phyloP scores from a whole-genome alignment of 37 sponge, comb jelly and placozoan species.

The Beroe ovata region DNA sequence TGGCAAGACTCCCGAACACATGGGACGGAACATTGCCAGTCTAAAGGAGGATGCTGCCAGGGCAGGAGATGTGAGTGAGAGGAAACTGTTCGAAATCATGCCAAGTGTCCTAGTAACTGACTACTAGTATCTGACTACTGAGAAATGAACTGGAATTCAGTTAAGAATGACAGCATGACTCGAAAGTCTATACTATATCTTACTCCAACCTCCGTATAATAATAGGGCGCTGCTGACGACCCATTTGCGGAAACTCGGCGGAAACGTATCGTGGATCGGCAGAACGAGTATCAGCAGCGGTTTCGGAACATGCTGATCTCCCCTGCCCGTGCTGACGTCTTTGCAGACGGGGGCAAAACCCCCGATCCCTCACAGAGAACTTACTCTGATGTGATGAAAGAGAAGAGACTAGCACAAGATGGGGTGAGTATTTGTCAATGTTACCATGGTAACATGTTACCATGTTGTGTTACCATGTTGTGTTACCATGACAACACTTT shows the following conservation, averaged over 20 bases:
- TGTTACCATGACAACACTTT: not conserved
- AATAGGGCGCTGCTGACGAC: constrained; percentile 69
- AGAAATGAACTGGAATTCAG: too few species aligned
- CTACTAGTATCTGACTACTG: too few species aligned
- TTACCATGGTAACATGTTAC: too few species aligned
- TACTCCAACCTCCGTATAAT: too few species aligned
- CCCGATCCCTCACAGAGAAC: constrained; percentile 80
- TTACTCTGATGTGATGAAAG: constrained; percentile 81
- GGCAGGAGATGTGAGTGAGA: constrained; percentile 52
- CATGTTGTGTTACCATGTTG: too few species aligned
- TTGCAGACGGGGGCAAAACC: constrained; percentile 83
- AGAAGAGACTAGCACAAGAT: constrained; percentile 72
- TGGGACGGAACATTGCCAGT: constrained; percentile 15
- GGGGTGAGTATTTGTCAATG: constrained; percentile 70
- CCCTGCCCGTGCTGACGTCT: constrained; percentile 82
- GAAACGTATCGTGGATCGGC: constrained; percentile 72
- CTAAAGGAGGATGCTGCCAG: constrained; percentile 47
- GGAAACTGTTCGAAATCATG: too few species aligned
- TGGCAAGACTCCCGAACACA: constrained; percentile 62
- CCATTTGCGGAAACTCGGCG: constrained; percentile 73
- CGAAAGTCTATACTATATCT: too few species aligned
- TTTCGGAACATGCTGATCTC: constrained; percentile 74
- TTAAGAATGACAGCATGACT: too few species aligned
- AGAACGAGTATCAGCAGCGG: constrained; percentile 85
- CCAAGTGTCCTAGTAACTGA: too few species aligned